phyloP scores from a whole-genome alignment of 2,888 invertebrate species.

The Lordiphosa fenestrarum region DNA sequence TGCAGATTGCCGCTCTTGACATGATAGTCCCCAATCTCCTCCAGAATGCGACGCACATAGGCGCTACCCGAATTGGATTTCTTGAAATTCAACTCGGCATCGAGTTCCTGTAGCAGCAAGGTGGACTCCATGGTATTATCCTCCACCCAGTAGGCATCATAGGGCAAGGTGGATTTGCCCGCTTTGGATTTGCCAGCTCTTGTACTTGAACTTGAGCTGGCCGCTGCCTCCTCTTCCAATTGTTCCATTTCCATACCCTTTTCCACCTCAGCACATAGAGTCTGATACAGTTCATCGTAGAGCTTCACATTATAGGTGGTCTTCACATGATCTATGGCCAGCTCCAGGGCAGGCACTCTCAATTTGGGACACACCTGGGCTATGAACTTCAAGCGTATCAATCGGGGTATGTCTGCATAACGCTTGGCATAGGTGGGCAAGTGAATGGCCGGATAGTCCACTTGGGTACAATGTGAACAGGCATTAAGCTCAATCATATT shows the following conservation, averaged over 20 bases:
- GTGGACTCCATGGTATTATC: constrained; percentile 56
- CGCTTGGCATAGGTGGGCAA: constrained; percentile 47
- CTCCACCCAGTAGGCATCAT: constrained; percentile 56
- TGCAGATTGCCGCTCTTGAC: constrained; percentile 58
- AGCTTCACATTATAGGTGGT: constrained; percentile 50
- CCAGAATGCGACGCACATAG: constrained; percentile 54
- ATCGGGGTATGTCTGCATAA: constrained; percentile 37
- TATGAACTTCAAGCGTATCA: constrained; percentile 52
- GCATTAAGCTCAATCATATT: background rate
- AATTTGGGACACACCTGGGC: constrained; percentile 56
- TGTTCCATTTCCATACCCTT: background rate
- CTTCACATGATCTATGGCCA: constrained; percentile 56
- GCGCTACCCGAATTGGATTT: constrained; percentile 55
- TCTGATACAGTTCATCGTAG: constrained; percentile 49
- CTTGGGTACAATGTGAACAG: constrained; percentile 15
- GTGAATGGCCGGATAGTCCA: constrained; percentile 33
- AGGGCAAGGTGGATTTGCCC: constrained; percentile 15
- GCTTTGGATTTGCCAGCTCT: background rate
- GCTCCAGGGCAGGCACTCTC: constrained; percentile 43
- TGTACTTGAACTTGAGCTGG: constrained; percentile 15
- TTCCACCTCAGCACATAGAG: constrained; percentile 30
- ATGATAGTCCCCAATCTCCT: constrained; percentile 62
- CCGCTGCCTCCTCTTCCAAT: background rate
- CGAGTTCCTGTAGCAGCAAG: constrained; percentile 54
- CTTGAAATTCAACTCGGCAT: constrained; percentile 57